These are phyloP conservation scores for Onychomys torridus DNA, from an alignment of 2,797 vertebrate genomes.

Conservation along the genomic window DNA sequence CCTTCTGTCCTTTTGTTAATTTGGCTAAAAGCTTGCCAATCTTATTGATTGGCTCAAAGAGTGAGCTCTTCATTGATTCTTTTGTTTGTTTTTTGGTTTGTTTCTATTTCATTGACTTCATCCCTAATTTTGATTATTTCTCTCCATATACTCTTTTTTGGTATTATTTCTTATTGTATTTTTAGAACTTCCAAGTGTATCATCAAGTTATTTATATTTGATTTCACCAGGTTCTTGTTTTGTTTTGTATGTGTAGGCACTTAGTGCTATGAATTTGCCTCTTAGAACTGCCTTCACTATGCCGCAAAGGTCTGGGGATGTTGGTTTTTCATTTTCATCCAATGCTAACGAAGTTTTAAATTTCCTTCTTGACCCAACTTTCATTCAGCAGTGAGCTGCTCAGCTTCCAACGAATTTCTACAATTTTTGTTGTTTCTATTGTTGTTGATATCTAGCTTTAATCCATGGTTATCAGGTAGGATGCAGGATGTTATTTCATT, in stretches of 20 bases:
- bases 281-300: neutral
- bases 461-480: neutral
- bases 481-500: neutral
- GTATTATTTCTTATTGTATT: neutral
- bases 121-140: neutral
- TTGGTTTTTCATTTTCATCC: neutral
- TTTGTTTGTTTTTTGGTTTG: neutral
- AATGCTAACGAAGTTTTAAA: neutral
- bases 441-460: neutral
- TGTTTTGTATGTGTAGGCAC: neutral
- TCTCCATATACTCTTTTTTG: neutral
- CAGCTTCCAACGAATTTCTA: neutral
- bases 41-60: neutral
- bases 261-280: neutral
- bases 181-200: neutral
- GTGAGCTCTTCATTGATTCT: neutral
- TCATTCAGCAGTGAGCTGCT: neutral
- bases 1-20: neutral
- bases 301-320: neutral
- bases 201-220: neutral
- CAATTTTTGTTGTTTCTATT: neutral
- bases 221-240: neutral
- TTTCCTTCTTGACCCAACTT: neutral
- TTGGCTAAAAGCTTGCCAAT: neutral
- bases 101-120: neutral